Evolutionary conservation across 1,140 invertebrate genomes (phyloP), one percentile per base, ranked within the genome.

Genomic region (Eriosoma lanigerum): DNA sequence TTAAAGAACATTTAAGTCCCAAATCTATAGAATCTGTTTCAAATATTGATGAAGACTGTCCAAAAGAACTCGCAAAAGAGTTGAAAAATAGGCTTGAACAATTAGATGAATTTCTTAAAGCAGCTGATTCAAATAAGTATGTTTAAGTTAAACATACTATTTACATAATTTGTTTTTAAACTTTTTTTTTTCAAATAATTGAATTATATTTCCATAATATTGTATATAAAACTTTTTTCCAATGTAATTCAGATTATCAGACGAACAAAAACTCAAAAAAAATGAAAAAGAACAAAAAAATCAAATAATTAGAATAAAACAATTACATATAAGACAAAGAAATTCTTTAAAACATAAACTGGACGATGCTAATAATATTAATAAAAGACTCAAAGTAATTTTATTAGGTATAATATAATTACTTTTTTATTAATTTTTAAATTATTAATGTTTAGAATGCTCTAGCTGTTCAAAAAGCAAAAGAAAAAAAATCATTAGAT

Each of bases 301-400:
- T 82, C 91, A 95, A 86, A 92, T 96, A 82, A 89, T 88, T 0
- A 91, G 91, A 83, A 90, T 96, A 87, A 91, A 96, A 86, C 88
- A 89, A 6, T 87, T 92, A 32, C 91, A 95, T 84, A 87, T 88
- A 68, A 93, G 93, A 83, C 93, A 96, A 83, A 92, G 94, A 82
- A 92, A 89, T 84, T 94, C 96, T 12, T 88, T 93, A 5, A 94
- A 94, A 83, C 88, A 94, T 24, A 96, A 96, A 87, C 91, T 95
- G 84, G 94, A 96, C 87, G 89, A 90, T 84, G 93, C 94, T 83
- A 91, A 91, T 1, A 89, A 91, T 82, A 89, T 91, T 66, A 95
- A 95, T 84, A 95, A 92, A 86, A 88, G 93, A 82, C 86, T 95
- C 1, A 92, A 92, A 75, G 83, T 83, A 78, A 58, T 78, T 60